Conservation (phyloP, 92 coral and sea anemone species). For the Parazoanthus atlanticus region DNA sequence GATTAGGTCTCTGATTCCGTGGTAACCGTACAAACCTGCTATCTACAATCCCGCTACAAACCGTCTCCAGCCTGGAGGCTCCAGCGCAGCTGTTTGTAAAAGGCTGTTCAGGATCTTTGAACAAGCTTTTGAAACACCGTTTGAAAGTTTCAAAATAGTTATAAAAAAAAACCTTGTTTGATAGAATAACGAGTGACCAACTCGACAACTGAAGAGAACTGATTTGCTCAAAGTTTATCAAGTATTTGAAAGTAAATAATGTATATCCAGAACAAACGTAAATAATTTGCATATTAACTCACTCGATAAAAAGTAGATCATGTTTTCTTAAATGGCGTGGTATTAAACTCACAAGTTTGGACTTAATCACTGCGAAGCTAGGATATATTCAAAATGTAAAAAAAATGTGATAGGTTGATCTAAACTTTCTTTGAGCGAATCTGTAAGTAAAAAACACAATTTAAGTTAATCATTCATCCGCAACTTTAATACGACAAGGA, state of each 20-base stretch:
- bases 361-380: neutral
- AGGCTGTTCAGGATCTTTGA: too few species aligned
- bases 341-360: neutral
- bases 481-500: neutral
- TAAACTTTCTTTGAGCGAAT: neutral
- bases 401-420: neutral
- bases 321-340: neutral
- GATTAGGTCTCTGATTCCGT: too few species aligned
- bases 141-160: neutral
- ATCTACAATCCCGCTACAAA: too few species aligned
- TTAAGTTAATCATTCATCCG: too few species aligned
- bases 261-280: neutral
- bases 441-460: too few species aligned
- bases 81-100: too few species aligned
- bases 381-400: neutral
- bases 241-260: neutral
- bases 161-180: neutral
- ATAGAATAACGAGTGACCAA: too few species aligned
- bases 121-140: too few species aligned
- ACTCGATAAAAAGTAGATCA: neutral
- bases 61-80: too few species aligned
- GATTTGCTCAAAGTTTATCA: constrained; percentile 4
- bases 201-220: neutral
- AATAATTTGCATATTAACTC: constrained; percentile 9
- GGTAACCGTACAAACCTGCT: too few species aligned